Base-by-base conservation (phyloP, 2,113 vertebrate species). In the Mesembrinibis cayennensis region DNA sequence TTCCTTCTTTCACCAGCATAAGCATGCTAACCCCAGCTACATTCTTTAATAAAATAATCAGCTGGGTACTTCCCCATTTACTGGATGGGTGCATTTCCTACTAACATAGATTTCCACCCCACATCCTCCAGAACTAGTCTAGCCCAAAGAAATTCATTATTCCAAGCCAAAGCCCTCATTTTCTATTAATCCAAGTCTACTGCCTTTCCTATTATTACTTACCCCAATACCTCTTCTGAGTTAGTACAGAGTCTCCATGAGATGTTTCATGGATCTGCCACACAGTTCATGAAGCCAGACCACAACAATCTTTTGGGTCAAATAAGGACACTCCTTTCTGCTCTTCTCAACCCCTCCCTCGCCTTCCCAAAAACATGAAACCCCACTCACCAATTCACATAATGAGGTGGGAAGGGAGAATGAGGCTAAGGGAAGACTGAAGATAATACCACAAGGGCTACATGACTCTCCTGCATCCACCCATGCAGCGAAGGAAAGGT, bases 381-480 rank as follows among this genome's bases (percentile, higher is more conserved):
- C 17, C 2, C 5, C 47, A 21, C 55, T 90, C 70, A 53, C 27
- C 18, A 6, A 6, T 10, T 16, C 83, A 63, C 22, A 47, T 25
- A 30, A 25, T 0, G 29, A 89, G 19, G 32, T n/a, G 29, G 53
- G 49, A 59, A 85, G 26, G 40, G 55, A 49, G 44, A 50, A 27
- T 4, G 21, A 11, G 34, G 18, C 52, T 45, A 50, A 85, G 16
- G 20, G 45, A 29, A 65, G 50, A 25, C 38, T 13, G 26, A 52
- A 65, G 32, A 13, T 44, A 11, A 38, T 27, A 40, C 23, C 8
- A 3, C 20, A 52, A 11, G n/a, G 18, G 26, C 16, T 63, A 5
- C 22, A 1, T 1, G 55, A 21, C 22, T 47, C n/a, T 42, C 21
- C 59, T 15, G 21, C 8, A 6, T 6, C 27, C 15, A 2, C 16